Base-by-base conservation (phyloP, 1,140 invertebrate species). In the Cydia pomonella region DNA sequence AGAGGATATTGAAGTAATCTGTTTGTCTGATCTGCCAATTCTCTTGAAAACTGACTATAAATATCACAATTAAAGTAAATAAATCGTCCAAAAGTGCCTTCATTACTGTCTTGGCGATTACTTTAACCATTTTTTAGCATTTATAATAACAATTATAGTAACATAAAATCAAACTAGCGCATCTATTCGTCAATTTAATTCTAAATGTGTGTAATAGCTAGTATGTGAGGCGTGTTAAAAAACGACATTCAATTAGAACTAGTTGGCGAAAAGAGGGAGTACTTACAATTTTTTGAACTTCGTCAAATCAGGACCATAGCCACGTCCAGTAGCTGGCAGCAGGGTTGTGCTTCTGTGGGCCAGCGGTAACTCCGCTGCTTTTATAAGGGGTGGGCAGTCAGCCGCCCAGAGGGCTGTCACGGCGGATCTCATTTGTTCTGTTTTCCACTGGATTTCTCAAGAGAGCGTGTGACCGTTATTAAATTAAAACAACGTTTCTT, bases 401-500 rank as follows among this genome's bases (percentile, higher is more conserved):
- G 64, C 47, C 21, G 27, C 85, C 87, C 85, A 85, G 5, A 89
- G 88, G 90, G 90, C 77, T 90, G 87, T 82, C 85, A 79, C 73
- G 79, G 77, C 75, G 71, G 77, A 84, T 86, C 82, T 80, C 78
- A 82, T 83, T 80, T 84, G 81, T 83, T 82, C 77, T 81, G 82
- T 84, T 73, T 81, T 38, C 72, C 76, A 73, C 73, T 78, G 73
- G 76, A 80, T 79, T 83, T 77, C 82, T 78, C 73, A 53, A 62
- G 86, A 83, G 88, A 82, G 76, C 38, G 23, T 47, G 79, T 80
- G 85, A 81, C 84, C 79, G 89, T 92, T 92, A 92, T 92, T 90
- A 87, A 88, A 91, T 92, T 92, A 90, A 91, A 89, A 88, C 86
- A 89, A 87, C 85, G 84, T 77, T 82, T 66, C 73, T 73, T 83